These are phyloP conservation scores for Platalea minor DNA, from an alignment of 2,797 vertebrate species.

Conservation along the genomic window DNA sequence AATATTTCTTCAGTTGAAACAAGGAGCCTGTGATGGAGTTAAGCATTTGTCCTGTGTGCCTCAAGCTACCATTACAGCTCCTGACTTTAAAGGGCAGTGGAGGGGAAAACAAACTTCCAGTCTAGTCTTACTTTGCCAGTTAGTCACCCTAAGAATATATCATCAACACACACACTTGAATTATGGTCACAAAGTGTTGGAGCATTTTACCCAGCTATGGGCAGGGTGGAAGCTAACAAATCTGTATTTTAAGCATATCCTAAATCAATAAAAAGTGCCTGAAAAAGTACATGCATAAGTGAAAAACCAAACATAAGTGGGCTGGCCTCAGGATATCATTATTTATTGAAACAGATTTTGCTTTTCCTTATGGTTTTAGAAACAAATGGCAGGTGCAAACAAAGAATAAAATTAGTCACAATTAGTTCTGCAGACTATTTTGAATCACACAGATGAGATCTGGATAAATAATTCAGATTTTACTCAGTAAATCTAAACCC, in stretches of 20 bases:
- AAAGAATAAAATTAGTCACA: conserved; percentile 29
- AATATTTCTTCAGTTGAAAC: not conserved
- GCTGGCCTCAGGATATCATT: conserved; percentile 13
- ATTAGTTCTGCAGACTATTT: conserved; percentile 13
- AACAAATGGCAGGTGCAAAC: conserved; percentile 31
- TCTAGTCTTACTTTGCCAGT: not conserved
- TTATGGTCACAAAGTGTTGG: not conserved
- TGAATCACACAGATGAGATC: not conserved
- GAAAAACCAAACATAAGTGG: conserved; percentile 1
- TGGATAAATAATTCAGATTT: conserved; percentile 38
- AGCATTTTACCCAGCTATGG: not conserved
- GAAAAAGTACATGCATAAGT: not conserved
- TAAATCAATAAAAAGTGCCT: conserved; percentile 7
- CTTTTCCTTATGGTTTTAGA: conserved; percentile 16
- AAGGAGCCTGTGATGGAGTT: not conserved
- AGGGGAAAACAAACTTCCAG: not conserved
- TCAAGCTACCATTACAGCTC: not conserved
- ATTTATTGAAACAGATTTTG: conserved; percentile 38
- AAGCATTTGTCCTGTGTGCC: not conserved
- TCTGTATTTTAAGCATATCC: conserved; percentile 3
- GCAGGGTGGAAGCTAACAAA: not conserved
- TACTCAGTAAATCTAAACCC: conserved; percentile 5
- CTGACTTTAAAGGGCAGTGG: not conserved
- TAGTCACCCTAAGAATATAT: not conserved
- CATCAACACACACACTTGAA: not conserved